Base-by-base conservation (phyloP, 2,797 vertebrate species). In the Neoniphon sammara region DNA sequence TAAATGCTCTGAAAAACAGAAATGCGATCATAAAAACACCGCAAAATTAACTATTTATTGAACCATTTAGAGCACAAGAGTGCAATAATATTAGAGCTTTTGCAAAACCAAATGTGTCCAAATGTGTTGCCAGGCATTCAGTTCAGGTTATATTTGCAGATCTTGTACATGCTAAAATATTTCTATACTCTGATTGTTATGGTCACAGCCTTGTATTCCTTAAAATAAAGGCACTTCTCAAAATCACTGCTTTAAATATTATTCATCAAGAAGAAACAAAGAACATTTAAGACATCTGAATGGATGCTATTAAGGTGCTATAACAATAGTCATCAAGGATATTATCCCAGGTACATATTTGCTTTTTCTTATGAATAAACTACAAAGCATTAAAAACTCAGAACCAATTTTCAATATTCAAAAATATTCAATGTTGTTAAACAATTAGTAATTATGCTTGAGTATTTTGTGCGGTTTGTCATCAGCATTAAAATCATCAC, bases 161-260 rank as follows among this genome's bases (percentile, higher is more conserved):
- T 69, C 25, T 27, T 20, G 14, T 12, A 4, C 11, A 56, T 11
- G 8, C 44, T 30, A 30, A 58, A 61, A 52, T 21, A 44, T 7
- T n/a, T 53, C 2, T 59, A 70, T 53, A 53, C 4, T 59, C 17
- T 54, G 5, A 60, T 62, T 39, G 0, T 5, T 14, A 20, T 2
- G 27, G 46, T 73, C 50, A 65, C 53, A 75, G 63, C 44, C 12
- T 39, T 31, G 7, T 10, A 54, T 39, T 77, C 20, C 7, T 71
- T 75, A 65, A 62, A 72, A 67, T 57, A 77, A 67, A 83, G 82
- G 82, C 75, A 62, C 52, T 21, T 53, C 21, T 53, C 3, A 21
- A 53, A 59, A 66, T 50, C 0, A 53, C 46, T 18, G 30, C 66
- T 66, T 36, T 0, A 11, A 25, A 53, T 12, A 7, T 47, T 18